These are phyloP conservation scores for Pogonomyrmex californicus DNA, from an alignment of 1,140 invertebrate species.

Conservation along the genomic window DNA sequence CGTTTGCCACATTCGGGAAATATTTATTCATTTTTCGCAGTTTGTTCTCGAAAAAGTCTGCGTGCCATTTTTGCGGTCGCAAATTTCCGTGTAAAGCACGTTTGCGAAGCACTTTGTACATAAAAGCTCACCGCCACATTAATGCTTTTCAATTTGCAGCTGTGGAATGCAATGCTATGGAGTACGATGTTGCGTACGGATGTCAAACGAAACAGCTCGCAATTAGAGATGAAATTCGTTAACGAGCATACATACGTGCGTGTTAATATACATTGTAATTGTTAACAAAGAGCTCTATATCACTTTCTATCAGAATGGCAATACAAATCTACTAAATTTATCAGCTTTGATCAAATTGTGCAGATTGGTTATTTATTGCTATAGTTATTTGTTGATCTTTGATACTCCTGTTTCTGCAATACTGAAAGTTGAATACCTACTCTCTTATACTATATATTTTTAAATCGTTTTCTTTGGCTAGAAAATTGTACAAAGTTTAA, in stretches of 20 bases:
- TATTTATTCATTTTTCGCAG: conserved; percentile 12
- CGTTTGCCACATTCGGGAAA: background rate
- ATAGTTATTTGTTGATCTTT: conserved; percentile 8
- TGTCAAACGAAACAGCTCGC: conserved; percentile 33
- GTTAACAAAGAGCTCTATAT: conserved; percentile 45
- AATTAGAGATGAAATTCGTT: conserved; percentile 57
- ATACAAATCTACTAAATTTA: conserved; percentile 29
- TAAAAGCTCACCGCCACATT: conserved; percentile 48
- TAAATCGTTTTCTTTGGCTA: background rate
- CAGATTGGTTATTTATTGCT: conserved; percentile 25
- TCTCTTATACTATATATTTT: background rate
- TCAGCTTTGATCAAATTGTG: conserved; percentile 22
- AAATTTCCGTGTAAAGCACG: conserved; percentile 15
- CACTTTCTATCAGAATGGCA: conserved; percentile 18
- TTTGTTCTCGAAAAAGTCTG: conserved; percentile 25
- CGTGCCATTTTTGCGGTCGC: conserved; percentile 28
- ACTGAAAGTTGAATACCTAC: background rate
- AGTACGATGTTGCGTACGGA: conserved; percentile 22
- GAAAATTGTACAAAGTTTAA: background rate
- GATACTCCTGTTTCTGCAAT: conserved; percentile 6
- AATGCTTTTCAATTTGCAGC: conserved; percentile 59
- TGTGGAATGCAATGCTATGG: conserved; percentile 36
- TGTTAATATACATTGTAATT: conserved; percentile 56
- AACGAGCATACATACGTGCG: conserved; percentile 30
- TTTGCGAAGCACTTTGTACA: conserved; percentile 7